Evolutionary conservation across 2,113 vertebrate genomes (phyloP).

Genomic region (Bothrops jararaca): DNA sequence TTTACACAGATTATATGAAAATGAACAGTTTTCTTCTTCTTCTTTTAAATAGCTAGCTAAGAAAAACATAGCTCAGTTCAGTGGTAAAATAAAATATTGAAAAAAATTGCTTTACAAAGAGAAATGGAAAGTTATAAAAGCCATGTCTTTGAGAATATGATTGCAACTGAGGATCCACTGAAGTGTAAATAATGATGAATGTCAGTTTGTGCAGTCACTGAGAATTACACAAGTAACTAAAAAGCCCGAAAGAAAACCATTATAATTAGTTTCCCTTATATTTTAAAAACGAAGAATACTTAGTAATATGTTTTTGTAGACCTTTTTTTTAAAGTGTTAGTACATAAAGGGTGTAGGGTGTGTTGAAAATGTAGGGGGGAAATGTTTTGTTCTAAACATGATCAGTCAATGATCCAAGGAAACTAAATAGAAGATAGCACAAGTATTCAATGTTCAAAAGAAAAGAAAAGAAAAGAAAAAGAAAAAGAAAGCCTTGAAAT

Average conservation of each 20-base stretch:
- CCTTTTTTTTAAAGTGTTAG: background rate
- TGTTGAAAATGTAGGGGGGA: background rate
- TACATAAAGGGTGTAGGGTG: background rate
- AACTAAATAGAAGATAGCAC: background rate
- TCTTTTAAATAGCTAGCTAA: background rate
- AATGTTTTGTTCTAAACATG: background rate
- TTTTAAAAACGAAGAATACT: conserved; percentile 9
- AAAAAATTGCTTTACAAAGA: background rate
- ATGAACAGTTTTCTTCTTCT: background rate
- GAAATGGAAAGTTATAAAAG: background rate
- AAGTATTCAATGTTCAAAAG: background rate
- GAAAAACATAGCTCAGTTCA: background rate
- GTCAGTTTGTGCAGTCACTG: background rate
- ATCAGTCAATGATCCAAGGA: background rate
- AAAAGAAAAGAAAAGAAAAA: too few species aligned
- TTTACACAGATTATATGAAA: background rate
- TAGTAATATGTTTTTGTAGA: background rate
- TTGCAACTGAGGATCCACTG: background rate
- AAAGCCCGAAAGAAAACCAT: background rate
- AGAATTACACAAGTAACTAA: background rate
- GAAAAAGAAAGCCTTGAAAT: background rate
- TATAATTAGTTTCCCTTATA: background rate
- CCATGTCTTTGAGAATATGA: background rate
- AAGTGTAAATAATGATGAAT: background rate
- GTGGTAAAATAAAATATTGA: background rate